phyloP scores from a whole-genome alignment of 2,113 vertebrate species.

The Echinops telfairi region DNA sequence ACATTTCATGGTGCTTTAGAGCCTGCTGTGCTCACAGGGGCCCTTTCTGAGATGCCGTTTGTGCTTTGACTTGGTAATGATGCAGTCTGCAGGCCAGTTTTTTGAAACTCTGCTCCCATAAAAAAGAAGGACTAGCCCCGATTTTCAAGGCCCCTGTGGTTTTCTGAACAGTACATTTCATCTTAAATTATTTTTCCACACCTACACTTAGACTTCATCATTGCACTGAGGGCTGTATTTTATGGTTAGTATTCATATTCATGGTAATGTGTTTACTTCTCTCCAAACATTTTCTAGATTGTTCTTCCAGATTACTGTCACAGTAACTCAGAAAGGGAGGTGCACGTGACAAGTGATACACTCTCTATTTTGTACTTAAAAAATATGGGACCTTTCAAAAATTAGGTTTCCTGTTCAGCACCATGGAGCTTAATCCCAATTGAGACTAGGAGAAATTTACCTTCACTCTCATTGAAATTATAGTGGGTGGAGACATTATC shows the following conservation, averaged over 20 bases:
- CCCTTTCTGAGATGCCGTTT: neutral
- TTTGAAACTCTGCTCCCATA: neutral
- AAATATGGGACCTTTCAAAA: neutral
- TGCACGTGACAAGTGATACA: no score
- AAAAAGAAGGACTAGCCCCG: neutral
- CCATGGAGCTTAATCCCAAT: neutral
- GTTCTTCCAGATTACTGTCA: neutral
- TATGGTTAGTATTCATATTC: neutral
- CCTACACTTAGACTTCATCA: no score
- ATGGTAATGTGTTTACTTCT: fast-evolving
- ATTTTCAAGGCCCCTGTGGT: neutral
- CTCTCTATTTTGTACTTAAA: neutral
- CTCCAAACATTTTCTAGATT: neutral
- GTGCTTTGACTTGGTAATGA: neutral
- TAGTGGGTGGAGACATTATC: fast-evolving
- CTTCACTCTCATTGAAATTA: neutral
- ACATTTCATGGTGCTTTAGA: neutral
- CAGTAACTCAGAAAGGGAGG: neutral
- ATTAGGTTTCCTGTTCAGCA: neutral
- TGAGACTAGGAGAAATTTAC: neutral
- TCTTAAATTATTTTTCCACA: neutral
- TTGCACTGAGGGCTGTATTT: fast-evolving
- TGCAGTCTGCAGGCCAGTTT: neutral
- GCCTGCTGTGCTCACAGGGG: neutral
- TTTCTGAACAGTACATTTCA: neutral